These are phyloP conservation scores for Pipistrellus nathusii DNA, from an alignment of 2,797 vertebrate species.

Conservation along the genomic window DNA sequence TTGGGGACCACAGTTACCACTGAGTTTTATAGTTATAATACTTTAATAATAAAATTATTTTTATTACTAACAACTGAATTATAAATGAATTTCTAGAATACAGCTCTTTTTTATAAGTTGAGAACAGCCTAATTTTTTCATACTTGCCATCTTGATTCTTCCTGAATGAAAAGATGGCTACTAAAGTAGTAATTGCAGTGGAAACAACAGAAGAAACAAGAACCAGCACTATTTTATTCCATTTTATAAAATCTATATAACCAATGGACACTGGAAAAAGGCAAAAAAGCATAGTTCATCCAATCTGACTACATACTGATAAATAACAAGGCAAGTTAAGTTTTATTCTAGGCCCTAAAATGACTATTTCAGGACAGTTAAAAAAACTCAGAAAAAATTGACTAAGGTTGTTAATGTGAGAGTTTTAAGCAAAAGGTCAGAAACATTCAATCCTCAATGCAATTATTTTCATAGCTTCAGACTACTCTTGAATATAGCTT, in stretches of 20 bases:
- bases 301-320: not conserved
- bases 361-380: not conserved
- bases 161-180: not conserved
- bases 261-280: not conserved
- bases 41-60: conserved; percentile 46
- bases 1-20: not conserved
- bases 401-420: conserved; percentile 32
- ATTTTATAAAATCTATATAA: not conserved
- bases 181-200: conserved; percentile 12
- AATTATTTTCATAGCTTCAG: not conserved
- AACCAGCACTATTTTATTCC: not conserved
- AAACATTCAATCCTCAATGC: conserved; percentile 33
- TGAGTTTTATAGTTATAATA: not conserved
- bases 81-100: not conserved
- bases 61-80: conserved; percentile 14
- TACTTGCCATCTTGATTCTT: not conserved
- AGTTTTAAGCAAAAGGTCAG: not conserved
- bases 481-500: conserved; percentile 48
- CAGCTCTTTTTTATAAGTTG: not conserved
- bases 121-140: not conserved
- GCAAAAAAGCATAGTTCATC: not conserved
- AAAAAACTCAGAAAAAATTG: not conserved
- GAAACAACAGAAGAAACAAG: conserved; percentile 25
- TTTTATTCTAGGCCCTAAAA: not conserved
- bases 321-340: not conserved